A percentile compares a stretch with the other conserved stretches of the same genome.
Conservation (phyloP, 2,797 vertebrate genomes). For the Sternotherus odoratus region DNA sequence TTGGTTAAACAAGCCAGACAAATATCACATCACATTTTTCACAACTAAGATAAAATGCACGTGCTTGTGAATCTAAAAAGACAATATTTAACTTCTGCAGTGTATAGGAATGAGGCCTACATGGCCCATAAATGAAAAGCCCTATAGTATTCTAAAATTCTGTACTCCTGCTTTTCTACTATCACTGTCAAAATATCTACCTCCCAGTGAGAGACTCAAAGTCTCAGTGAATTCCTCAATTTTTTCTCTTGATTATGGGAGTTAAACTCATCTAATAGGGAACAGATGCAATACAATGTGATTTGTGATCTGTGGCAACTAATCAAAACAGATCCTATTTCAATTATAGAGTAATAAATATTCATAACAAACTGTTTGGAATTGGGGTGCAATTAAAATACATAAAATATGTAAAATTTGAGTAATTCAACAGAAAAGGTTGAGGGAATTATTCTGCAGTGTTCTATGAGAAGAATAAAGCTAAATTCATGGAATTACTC, state of each 20-base stretch:
- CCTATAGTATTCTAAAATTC: not conserved
- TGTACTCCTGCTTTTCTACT: not conserved
- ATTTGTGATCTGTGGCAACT: not conserved
- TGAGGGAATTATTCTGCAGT: not conserved
- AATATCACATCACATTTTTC: not conserved
- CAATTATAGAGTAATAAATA: not conserved
- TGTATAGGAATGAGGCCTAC: not conserved
- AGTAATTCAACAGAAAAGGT: not conserved
- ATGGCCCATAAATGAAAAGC: not conserved
- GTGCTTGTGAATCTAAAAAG: not conserved
- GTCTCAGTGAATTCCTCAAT: not conserved
- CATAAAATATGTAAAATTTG: not conserved
- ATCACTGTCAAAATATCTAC: fast-evolving
- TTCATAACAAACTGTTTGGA: not conserved
- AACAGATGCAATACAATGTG: not conserved
- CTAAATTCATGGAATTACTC: not conserved
- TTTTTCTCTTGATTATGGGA: fast-evolving
- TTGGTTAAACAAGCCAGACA: not conserved
- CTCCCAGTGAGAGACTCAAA: not conserved
- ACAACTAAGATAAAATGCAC: fast-evolving
- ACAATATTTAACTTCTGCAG: not conserved
- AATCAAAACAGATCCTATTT: not conserved
- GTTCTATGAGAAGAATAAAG: not conserved
- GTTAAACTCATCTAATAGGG: not conserved
- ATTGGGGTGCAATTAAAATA: not conserved